A percentile compares a stretch with the other conserved stretches of the same genome.
Evolutionary conservation across 2,888 invertebrate species (phyloP).

Genomic region (Hypena proboscidalis): DNA sequence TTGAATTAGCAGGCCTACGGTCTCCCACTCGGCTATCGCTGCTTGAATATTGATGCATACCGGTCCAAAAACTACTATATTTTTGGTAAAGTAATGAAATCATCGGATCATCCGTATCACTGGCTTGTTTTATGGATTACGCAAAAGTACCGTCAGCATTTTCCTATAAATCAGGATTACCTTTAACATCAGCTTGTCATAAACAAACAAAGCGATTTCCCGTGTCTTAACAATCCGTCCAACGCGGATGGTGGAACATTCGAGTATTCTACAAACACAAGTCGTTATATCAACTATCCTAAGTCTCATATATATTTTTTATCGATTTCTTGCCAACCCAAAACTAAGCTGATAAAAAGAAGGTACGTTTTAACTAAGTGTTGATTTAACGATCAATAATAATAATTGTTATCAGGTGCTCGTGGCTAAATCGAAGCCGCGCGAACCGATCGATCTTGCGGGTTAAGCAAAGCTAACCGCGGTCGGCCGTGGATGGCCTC

Average conservation of each 20-base stretch:
- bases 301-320: conserved; percentile 12
- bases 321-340: conserved; percentile 10
- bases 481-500: no score
- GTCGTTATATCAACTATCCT: conserved; percentile 9
- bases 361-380: conserved; percentile 11
- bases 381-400: conserved; percentile 38
- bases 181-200: conserved; percentile 30
- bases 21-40: no score
- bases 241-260: conserved; percentile 10
- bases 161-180: conserved; percentile 21
- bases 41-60: no score
- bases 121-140: conserved; percentile 16
- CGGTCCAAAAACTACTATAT: no score
- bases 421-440: no score
- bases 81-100: no score
- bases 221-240: conserved; percentile 14
- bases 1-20: no score
- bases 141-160: conserved; percentile 13
- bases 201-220: conserved; percentile 23
- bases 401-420: conserved; percentile 43
- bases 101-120: not conserved
- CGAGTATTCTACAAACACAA: conserved; percentile 14
- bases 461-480: no score
- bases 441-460: no score
- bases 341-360: conserved; percentile 21